phyloP scores from a whole-genome alignment of 2,888 invertebrate genomes.

The Drosophila mettleri region DNA sequence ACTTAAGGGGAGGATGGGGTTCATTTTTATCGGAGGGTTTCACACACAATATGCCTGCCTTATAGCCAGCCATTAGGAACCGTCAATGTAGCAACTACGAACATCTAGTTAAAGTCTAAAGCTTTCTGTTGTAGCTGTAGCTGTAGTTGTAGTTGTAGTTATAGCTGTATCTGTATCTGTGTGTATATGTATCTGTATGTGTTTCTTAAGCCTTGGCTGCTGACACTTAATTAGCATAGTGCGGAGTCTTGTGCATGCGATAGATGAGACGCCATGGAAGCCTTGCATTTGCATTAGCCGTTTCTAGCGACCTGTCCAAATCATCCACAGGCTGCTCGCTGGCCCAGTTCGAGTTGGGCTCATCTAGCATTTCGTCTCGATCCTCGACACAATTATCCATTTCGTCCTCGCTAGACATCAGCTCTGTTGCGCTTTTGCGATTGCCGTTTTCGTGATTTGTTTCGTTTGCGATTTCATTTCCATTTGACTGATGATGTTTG shows the following conservation, averaged over 20 bases:
- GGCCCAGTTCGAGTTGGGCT: conserved; percentile 48
- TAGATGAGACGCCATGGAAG: conserved; percentile 82
- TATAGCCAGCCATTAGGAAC: conserved; percentile 75
- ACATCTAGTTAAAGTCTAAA: conserved; percentile 48
- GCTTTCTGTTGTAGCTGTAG: conserved; percentile 27
- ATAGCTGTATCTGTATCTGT: conserved; percentile 22
- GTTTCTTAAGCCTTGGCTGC: conserved; percentile 26
- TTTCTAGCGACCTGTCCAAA: conserved; percentile 28
- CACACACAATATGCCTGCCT: conserved; percentile 71
- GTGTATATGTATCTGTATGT: conserved; percentile 26
- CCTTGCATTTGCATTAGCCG: conserved; percentile 56
- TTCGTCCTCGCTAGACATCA: conserved; percentile 28
- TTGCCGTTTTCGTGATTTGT: conserved; percentile 66
- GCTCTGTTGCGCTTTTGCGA: conserved; percentile 51
- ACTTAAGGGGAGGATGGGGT: conserved; percentile 18
- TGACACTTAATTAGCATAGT: conserved; percentile 70
- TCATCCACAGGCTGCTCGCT: conserved; percentile 43
- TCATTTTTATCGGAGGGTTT: conserved; percentile 46
- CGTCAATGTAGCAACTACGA: conserved; percentile 65
- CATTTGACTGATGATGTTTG: conserved; percentile 63
- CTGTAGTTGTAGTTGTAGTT: conserved; percentile 12
- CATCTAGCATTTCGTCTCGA: conserved; percentile 34
- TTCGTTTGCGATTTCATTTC: conserved; percentile 75
- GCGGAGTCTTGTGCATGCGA: conserved; percentile 81
- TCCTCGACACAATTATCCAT: conserved; percentile 10